These are phyloP conservation scores for Entomyzon cyanotis DNA, from an alignment of 2,113 vertebrate species.

Conservation along the genomic window DNA sequence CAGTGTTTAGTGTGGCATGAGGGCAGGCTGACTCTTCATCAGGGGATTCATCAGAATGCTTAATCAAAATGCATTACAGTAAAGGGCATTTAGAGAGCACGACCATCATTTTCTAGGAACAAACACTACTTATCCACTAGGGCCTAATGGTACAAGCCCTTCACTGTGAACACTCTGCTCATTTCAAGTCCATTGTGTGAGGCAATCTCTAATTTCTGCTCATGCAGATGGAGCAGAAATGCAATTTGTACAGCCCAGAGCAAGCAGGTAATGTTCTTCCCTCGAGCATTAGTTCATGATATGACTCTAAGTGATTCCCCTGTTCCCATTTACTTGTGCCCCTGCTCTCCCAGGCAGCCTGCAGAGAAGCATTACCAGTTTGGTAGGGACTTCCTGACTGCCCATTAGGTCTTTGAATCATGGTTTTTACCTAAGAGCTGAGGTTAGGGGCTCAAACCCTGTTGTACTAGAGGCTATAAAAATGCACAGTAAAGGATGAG, in stretches of 20 bases:
- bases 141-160: neutral
- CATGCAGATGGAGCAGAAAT: neutral
- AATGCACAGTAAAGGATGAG: neutral
- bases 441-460: neutral
- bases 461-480: neutral
- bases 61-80: neutral
- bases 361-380: neutral
- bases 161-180: neutral
- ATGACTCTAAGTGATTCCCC: neutral
- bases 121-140: neutral
- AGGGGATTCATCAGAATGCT: neutral
- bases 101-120: neutral
- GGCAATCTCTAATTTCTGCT: neutral
- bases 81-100: constrained; percentile 6
- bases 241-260: neutral
- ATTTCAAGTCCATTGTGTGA: neutral
- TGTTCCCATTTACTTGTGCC: neutral
- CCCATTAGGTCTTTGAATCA: neutral
- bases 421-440: neutral
- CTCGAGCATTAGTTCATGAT: neutral
- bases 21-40: neutral
- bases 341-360: neutral
- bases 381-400: neutral
- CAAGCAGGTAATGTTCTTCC: neutral
- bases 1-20: neutral